Percentiles rank a stretch among this genome's conserved stretches.
Evolutionary conservation across 2,888 invertebrate species (phyloP).

Genomic region (Lapara coniferarum): DNA sequence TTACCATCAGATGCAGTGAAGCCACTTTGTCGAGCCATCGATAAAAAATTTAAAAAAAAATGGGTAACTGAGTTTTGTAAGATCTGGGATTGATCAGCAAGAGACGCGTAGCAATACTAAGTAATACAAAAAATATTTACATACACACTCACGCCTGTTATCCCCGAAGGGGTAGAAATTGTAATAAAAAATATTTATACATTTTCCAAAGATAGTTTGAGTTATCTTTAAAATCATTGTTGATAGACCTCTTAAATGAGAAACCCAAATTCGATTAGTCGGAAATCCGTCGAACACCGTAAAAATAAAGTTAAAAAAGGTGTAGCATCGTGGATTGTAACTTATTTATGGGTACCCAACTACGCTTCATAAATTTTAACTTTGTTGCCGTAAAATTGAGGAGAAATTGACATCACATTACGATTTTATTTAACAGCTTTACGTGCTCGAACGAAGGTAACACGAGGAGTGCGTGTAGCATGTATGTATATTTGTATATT

Average conservation of each 20-base stretch:
- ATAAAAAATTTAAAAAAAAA: no score
- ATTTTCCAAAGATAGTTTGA: not conserved
- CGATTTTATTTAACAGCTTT: conserved; percentile 27
- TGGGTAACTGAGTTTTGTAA: not conserved
- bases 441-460: not conserved
- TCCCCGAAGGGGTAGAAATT: no score
- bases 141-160: no score
- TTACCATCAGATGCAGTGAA: no score
- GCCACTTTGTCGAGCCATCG: no score
- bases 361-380: conserved; percentile 30
- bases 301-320: conserved; percentile 26
- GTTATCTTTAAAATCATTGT: not conserved
- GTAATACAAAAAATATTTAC: no score
- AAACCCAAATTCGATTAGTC: not conserved
- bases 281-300: conserved; percentile 11
- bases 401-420: conserved; percentile 21
- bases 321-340: conserved; percentile 24
- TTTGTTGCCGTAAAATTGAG: conserved; percentile 27
- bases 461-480: not conserved
- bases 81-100: not conserved
- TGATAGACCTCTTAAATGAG: not conserved
- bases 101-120: no score
- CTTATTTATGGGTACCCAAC: conserved; percentile 27
- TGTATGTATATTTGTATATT: no score
- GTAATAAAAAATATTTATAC: not conserved